These are phyloP conservation scores for Semaprochilodus insignis DNA, from an alignment of 2,797 vertebrate genomes.

Conservation along the genomic window DNA sequence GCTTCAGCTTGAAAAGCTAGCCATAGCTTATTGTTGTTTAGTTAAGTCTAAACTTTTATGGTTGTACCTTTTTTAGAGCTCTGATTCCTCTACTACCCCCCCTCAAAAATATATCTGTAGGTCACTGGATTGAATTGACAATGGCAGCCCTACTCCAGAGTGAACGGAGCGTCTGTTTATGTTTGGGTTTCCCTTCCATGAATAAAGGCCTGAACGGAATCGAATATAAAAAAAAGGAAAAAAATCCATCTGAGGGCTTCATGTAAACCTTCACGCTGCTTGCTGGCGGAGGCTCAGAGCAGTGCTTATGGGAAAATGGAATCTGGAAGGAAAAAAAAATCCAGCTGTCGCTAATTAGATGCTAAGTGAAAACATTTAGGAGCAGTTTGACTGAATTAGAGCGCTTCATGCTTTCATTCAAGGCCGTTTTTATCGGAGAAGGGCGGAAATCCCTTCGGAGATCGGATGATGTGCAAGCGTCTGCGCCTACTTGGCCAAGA, in stretches of 20 bases:
- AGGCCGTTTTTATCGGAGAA: background rate
- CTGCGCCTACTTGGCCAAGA: constrained; percentile 1
- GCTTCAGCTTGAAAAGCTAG: too few species aligned
- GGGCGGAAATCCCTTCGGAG: background rate
- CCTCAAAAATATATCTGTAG: too few species aligned
- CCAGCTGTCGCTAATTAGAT: constrained; percentile 18
- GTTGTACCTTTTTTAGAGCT: too few species aligned
- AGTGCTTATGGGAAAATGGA: constrained; percentile 8
- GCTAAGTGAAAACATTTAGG: constrained; percentile 17
- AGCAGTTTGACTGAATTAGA: constrained; percentile 8
- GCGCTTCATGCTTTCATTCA: background rate
- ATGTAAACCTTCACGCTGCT: background rate
- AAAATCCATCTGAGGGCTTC: background rate
- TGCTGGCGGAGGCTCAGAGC: background rate
- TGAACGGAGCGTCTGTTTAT: background rate
- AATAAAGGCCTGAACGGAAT: background rate
- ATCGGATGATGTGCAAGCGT: background rate
- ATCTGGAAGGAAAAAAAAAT: background rate
- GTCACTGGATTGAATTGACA: too few species aligned
- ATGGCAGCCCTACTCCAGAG: too few species aligned
- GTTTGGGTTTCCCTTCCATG: background rate
- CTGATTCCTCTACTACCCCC: too few species aligned
- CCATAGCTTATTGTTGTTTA: too few species aligned
- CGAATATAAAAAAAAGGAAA: background rate
- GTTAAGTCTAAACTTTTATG: too few species aligned